phyloP scores from a whole-genome alignment of 1,140 invertebrate species.

The Thaumetopoea pityocampa region DNA sequence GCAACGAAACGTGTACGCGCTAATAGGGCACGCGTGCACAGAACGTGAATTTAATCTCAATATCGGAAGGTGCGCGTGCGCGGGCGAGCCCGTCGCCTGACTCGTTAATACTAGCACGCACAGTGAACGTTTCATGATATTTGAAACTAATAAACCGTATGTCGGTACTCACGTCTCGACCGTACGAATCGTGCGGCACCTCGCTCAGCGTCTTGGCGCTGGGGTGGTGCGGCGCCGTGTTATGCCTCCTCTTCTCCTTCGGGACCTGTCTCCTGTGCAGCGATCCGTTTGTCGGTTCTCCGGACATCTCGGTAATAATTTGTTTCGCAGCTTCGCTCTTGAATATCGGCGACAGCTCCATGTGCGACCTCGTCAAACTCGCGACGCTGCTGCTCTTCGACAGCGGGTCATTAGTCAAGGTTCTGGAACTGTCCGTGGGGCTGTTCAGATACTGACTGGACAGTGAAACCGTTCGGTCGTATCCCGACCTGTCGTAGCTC shows the following conservation, averaged over 20 bases:
- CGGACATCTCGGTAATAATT: constrained; percentile 89
- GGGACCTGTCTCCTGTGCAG: constrained; percentile 81
- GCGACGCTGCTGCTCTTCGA: constrained; percentile 64
- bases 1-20: too few relatives aligned
- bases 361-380: constrained; percentile 58
- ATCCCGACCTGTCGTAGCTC: constrained; percentile 51
- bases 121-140: too few relatives aligned
- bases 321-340: constrained; percentile 90
- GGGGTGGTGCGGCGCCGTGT: constrained; percentile 87
- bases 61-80: too few relatives aligned
- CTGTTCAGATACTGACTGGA: constrained; percentile 64
- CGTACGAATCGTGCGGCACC: constrained; percentile 74
- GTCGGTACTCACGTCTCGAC: constrained; percentile 77
- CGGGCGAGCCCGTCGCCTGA: too few relatives aligned
- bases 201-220: constrained; percentile 78
- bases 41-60: too few relatives aligned
- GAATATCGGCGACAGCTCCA: constrained; percentile 81
- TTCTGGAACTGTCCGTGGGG: constrained; percentile 62
- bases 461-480: constrained; percentile 51
- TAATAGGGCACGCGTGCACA: too few relatives aligned
- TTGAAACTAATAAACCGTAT: too few relatives aligned
- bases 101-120: too few relatives aligned
- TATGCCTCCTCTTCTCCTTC: constrained; percentile 88
- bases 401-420: constrained; percentile 62
- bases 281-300: constrained; percentile 67